Evolutionary conservation across 1,140 invertebrate species (phyloP).

Genomic region (Neotoxoptera formosana): DNA sequence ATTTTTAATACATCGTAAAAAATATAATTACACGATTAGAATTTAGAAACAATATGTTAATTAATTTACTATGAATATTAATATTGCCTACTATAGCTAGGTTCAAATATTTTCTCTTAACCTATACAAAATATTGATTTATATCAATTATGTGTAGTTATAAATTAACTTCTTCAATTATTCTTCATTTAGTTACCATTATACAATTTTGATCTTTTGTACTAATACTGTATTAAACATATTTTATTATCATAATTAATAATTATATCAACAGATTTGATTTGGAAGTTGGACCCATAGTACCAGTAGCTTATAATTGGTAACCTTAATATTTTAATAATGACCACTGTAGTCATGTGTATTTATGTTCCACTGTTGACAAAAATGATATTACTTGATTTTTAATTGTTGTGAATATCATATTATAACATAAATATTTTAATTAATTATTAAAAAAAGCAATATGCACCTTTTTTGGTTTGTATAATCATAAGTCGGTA

Average conservation of each 20-base stretch:
- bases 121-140: background rate
- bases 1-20: too few relatives aligned
- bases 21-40: too few relatives aligned
- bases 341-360: background rate
- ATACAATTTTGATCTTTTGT: background rate
- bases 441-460: background rate
- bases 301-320: background rate
- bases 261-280: background rate
- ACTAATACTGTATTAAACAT: background rate
- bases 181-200: background rate
- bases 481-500: too few relatives aligned
- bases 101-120: too few relatives aligned
- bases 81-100: too few relatives aligned
- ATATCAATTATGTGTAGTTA: background rate
- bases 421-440: background rate
- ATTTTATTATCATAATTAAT: background rate
- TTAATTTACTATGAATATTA: too few relatives aligned
- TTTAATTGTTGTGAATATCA: too few relatives aligned
- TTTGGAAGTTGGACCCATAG: background rate
- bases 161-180: background rate
- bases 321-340: background rate
- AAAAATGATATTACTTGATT: background rate
- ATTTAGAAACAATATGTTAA: too few relatives aligned
- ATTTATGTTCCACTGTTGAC: background rate
- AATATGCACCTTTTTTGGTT: too few relatives aligned